Evolutionary conservation across 2,113 vertebrate species (phyloP).

Genomic region (Ceyx cyanopectus): DNA sequence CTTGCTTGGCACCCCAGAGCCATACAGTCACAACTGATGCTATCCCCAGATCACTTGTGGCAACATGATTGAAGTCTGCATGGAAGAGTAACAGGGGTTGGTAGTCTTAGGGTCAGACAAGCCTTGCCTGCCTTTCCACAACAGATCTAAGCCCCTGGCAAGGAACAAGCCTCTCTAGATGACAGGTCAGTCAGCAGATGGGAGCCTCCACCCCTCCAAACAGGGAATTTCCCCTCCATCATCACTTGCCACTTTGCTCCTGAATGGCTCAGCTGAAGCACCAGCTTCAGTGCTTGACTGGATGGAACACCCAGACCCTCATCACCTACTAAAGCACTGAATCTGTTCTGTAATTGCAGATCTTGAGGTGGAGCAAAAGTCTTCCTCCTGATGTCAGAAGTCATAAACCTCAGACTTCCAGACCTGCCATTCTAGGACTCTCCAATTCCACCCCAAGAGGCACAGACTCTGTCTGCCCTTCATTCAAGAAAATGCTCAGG

Average conservation of each 20-base stretch:
- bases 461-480: neutral
- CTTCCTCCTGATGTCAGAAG: neutral
- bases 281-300: neutral
- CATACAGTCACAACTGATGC: neutral
- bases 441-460: neutral
- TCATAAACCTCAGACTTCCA: neutral
- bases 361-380: neutral
- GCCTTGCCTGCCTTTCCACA: neutral
- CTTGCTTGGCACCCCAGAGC: neutral
- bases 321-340: neutral
- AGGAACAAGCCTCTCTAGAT: neutral
- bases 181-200: neutral
- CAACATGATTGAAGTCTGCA: neutral
- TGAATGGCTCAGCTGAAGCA: neutral
- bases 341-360: neutral
- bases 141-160: neutral
- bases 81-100: neutral
- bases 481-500: neutral
- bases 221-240: neutral
- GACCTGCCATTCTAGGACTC: neutral
- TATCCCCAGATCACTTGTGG: neutral
- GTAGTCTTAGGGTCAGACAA: neutral
- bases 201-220: neutral
- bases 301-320: neutral
- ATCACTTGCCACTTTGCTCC: neutral